Base-by-base conservation (phyloP, 2,797 vertebrate genomes). In the Gymnodraco acuticeps region DNA sequence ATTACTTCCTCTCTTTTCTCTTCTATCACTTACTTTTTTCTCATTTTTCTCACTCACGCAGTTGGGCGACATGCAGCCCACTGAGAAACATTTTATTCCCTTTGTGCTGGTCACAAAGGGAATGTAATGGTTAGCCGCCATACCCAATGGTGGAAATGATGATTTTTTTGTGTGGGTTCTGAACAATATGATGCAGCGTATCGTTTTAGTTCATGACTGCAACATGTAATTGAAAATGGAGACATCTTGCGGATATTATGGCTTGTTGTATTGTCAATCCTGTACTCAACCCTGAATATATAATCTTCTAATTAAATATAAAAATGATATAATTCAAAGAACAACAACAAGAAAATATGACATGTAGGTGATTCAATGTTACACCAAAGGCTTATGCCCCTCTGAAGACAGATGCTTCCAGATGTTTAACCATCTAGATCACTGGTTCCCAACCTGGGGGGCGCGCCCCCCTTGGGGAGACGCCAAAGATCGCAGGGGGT, bases 11-110 rank as follows among this genome's bases (percentile, higher is more conserved):
- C 84, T 86, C 70, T 91, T 89, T 86, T 23, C 23, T 23, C 23
- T 23, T 23, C 91, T 91, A 92, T 93, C 89, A 89, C 86, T 87
- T 87, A 88, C 81, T 90, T 89, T 92, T 31, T 85, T 63, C 81
- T 79, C 80, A 82, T 88, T 88, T 91, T 86, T 85, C 85, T 87
- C 77, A 50, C 76, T 74, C 64, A 47, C 31, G 31, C 77, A 70
- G 75, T 82, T 69, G 64, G 62, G 73, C 59, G 9, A 85, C 91
- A 80, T 11, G n/a, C 65, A 61, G 71, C 82, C 47, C 69, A 46
- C 19, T 60, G 70, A 81, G 77, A 88, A 64, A 56, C 77, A 77
- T 80, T 89, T 84, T 53, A 81, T 79, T 85, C 73, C 75, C 55
- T 88, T 86, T 90, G 82, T 88, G 63, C 52, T 0, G 23, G 73